Percentiles rank a stretch among this genome's conserved stretches.
These are phyloP conservation scores for Chloroclystis v-ata DNA, from an alignment of 2,888 invertebrate genomes.

Conservation along the genomic window DNA sequence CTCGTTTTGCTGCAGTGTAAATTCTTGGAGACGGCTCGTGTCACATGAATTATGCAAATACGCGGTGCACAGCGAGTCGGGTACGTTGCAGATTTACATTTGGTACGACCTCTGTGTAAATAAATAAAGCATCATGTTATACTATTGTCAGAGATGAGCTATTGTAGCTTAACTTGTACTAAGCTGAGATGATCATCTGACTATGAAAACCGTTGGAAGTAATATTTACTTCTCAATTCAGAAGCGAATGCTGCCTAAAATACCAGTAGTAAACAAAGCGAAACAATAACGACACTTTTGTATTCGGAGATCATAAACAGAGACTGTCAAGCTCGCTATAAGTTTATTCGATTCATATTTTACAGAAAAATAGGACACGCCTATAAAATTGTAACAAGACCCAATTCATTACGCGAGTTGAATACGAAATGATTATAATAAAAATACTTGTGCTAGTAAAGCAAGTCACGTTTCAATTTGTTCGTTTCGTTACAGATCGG, in stretches of 20 bases:
- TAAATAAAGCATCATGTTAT: slow-evolving; percentile 35
- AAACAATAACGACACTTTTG: slow-evolving; percentile 5
- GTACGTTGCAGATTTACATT: slow-evolving; percentile 56
- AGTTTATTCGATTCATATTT: slow-evolving; percentile 31
- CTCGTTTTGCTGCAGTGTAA: slow-evolving; percentile 51
- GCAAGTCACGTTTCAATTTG: slow-evolving; percentile 51
- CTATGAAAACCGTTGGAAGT: no score
- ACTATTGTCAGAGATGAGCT: slow-evolving; percentile 29
- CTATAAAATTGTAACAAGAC: slow-evolving; percentile 29
- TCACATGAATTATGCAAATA: slow-evolving; percentile 71
- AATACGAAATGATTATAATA: slow-evolving; percentile 42
- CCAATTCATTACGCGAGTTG: slow-evolving; percentile 38
- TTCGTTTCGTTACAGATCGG: slow-evolving; percentile 40
- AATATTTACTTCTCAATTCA: no score
- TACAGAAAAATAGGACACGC: slow-evolving; percentile 29
- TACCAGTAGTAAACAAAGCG: neutral
- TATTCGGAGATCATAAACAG: slow-evolving; percentile 7
- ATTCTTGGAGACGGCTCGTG: slow-evolving; percentile 59
- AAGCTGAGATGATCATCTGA: slow-evolving; percentile 6
- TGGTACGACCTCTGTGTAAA: slow-evolving; percentile 42
- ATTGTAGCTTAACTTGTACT: neutral
- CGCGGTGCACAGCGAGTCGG: slow-evolving; percentile 46
- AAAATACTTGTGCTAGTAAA: slow-evolving; percentile 46
- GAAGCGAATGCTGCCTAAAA: no score
- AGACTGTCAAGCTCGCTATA: slow-evolving; percentile 5